Evolutionary conservation across 2,888 invertebrate genomes (phyloP).

Genomic region (Drosophila antonietae): DNA sequence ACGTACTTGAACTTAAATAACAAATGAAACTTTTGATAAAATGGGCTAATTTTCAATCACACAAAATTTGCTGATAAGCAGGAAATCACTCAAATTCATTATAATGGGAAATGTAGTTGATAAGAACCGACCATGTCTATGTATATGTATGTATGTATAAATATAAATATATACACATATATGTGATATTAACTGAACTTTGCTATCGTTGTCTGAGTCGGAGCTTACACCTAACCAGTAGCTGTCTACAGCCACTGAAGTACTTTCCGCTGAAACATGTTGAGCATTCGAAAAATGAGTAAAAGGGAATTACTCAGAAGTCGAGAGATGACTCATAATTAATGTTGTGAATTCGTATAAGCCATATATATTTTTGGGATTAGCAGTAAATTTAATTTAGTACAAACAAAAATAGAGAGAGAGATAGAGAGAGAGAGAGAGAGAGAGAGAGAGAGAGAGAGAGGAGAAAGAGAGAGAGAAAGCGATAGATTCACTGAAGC

Average conservation of each 20-base stretch:
- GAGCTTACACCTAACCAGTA: not conserved
- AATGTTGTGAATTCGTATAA: not conserved
- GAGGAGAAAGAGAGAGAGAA: too few species aligned
- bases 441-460: too few species aligned
- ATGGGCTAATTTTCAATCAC: constrained; percentile 27
- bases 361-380: not conserved
- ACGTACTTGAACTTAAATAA: not conserved
- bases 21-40: constrained; percentile 25
- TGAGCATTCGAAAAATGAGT: not conserved
- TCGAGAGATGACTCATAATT: not conserved
- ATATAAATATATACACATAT: not conserved
- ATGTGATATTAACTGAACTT: not conserved
- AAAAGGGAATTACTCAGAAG: not conserved
- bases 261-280: not conserved
- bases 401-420: not conserved
- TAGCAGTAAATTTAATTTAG: not conserved
- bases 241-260: not conserved
- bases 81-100: constrained; percentile 20
- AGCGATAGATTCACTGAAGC: too few species aligned
- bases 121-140: not conserved
- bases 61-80: constrained; percentile 31
- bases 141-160: not conserved
- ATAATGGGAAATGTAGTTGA: constrained; percentile 1
- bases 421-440: too few species aligned
- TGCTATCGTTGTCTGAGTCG: not conserved